Evolutionary conservation across 2,888 invertebrate species (phyloP).

Genomic region (Tenthredo distinguenda): DNA sequence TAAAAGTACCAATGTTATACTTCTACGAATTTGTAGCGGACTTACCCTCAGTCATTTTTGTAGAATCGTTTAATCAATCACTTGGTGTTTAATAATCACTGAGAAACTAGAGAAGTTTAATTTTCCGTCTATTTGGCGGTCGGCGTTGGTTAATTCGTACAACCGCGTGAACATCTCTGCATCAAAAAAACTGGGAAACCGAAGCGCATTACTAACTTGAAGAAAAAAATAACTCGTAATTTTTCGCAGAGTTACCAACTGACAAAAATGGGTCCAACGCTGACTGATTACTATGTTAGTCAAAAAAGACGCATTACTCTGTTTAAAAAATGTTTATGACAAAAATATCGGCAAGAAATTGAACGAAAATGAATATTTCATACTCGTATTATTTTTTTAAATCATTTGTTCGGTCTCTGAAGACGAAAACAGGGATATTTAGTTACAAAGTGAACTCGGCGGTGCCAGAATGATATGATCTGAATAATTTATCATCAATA

Average conservation of each 20-base stretch:
- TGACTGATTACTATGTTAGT: background rate
- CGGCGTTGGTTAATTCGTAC: constrained; percentile 20
- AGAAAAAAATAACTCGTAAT: background rate
- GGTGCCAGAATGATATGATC: background rate
- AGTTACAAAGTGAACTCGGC: background rate
- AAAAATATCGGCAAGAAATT: background rate
- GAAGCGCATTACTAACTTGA: background rate
- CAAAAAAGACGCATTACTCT: background rate
- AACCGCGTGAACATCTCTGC: constrained; percentile 36
- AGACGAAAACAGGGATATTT: background rate
- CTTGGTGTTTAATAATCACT: constrained; percentile 2
- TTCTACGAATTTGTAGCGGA: background rate
- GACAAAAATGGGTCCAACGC: background rate
- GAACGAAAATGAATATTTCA: background rate
- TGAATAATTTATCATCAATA: constrained; percentile 5
- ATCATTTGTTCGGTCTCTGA: background rate
- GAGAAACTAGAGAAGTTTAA: background rate
- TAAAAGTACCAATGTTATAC: background rate
- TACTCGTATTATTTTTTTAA: background rate
- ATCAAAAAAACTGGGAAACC: background rate
- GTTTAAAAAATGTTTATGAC: constrained; percentile 4
- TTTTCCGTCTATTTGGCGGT: constrained; percentile 30
- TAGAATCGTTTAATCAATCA: background rate
- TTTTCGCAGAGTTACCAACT: background rate
- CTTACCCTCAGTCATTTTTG: constrained; percentile 30